Evolutionary conservation across 2,113 vertebrate genomes (phyloP), one percentile per base, ranked within the genome.

Genomic region (Pholis gunnellus): DNA sequence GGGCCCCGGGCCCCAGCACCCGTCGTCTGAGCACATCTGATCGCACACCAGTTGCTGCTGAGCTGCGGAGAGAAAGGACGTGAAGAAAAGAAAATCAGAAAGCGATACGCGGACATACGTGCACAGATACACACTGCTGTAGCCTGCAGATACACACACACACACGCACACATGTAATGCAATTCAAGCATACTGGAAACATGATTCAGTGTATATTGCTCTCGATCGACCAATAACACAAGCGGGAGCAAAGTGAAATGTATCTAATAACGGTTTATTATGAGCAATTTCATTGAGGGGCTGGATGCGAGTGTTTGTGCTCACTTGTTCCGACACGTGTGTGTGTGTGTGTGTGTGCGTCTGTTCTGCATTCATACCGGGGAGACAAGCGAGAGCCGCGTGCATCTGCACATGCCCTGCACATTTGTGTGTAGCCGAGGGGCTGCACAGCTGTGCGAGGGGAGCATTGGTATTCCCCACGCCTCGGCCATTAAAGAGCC

Each of bases 1-100:
- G 0, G 97, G 96, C 0, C 98, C 98, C 0, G 97, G 96, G 2
- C 98, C 98, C 98, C 98, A 99, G 20, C 98, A 99, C 20, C 98
- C 98, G 0, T 96, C 94, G 0, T 93, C 97, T 0, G 98, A 99
- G 83, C 98, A 99, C 88, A 99, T 94, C 29, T 88, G 91, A 27
- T 99, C 97, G 67, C 98, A 99, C 59, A 97, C 94, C 97, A 97
- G 97, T 10, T 95, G 95, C 84, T 97, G 96, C 0, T 96, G 95
- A 91, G 93, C 98, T 99, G 94, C 17, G 79, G 91, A 85, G 65
- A 69, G 18, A 70, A 31, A 36, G 83, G n/a, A 69, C 6, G 2
- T 0, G 9, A 68, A 40, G 8, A 3, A 20, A 59, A 5, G n/a
- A n/a, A 0, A 11, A 60, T n/a, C 1, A 18, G n/a, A 44, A 34